Base-by-base conservation (phyloP, 2,888 invertebrate genomes). In the Lithophane ornitopus region DNA sequence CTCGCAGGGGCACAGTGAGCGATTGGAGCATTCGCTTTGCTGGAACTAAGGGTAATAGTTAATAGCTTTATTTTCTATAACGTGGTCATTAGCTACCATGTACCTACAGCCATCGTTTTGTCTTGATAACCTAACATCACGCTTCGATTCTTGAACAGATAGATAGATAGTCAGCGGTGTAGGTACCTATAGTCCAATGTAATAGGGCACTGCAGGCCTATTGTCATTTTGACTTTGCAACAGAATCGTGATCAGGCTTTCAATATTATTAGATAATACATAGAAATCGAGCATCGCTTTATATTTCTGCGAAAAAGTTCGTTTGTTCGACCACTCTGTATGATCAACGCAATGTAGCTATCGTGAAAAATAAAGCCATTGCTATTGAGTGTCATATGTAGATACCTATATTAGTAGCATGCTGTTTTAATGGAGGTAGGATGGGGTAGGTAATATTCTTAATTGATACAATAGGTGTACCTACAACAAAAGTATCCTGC, bases 21-120 rank as follows among this genome's bases (percentile, higher is more conserved):
- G 4, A 65, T 41, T 46, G 75, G 34, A n/a, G n/a, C 16, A 49
- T 69, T 74, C 19, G 66, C 34, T 6, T 74, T 69, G 12, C 83
- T 86, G 75, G 19, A 78, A 80, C 6, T 14, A 44, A 71, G 39
- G 28, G n/a, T 34, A n/a, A 66, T 34, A 12, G 14, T 6, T 54
- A n/a, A 54, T 14, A 56, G 56, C 56, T 56, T 26, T 14, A 26
- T 26, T 22, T 49, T 49, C 19, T 49, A 22, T 22, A 49, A 49
- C 22, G 22, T 49, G 8, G 22, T 49, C 8, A 49, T 49, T 49
- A 49, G 19, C 49, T 49, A 49, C 49, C 22, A 49, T 49, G 22
- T 22, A 9, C 49, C 2, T 49, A 49, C 8, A 49, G 49, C 49
- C 22, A 49, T 49, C 3, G 22, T 49, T 22, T 22, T 49, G 49